Evolutionary conservation across 2,797 vertebrate species (phyloP), one percentile per base, ranked within the genome.

Genomic region (Podargus strigoides): DNA sequence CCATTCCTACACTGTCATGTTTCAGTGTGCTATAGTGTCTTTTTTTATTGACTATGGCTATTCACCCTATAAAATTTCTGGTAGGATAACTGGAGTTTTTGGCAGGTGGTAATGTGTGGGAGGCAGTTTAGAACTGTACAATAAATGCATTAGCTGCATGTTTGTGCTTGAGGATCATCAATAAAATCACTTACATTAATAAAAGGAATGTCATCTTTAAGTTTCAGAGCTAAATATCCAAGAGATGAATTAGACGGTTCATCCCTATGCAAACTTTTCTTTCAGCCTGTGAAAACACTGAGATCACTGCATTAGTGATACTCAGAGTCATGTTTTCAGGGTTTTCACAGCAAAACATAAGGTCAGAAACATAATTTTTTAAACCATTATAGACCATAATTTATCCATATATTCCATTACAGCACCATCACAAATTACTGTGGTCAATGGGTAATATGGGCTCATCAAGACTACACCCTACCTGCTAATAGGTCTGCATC

Each of bases 151-250:
- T 89, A 93, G 79, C 69, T 70, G 68, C 91, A 67, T 87, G 63
- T 90, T 91, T 95, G 74, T 67, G 41, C 78, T 79, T 84, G 47
- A 84, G n/a, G 39, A 87, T 78, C 91, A 87, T 66, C 85, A 95
- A 83, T 66, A 80, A 92, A 85, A 81, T 44, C 70, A 50, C 53
- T 72, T 39, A 78, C 32, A 66, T 81, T 86, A 94, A 81, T 73
- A 91, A 87, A 14, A 32, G 49, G 86, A 89, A 89, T 49, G 24
- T 73, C 39, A 73, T 66, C 80, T 84, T 81, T 59, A 69, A 69
- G 41, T 88, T 96, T 86, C 59, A 89, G 69, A 75, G 36, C 58
- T 83, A 92, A 93, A 94, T 37, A 91, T n/a, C 42, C 36, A 81
- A 68, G 55, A 92, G 66, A 92, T 39, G 1, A 91, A 86, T 58